Base-by-base conservation (phyloP, 1,140 invertebrate genomes). In the Cydia pomonella region DNA sequence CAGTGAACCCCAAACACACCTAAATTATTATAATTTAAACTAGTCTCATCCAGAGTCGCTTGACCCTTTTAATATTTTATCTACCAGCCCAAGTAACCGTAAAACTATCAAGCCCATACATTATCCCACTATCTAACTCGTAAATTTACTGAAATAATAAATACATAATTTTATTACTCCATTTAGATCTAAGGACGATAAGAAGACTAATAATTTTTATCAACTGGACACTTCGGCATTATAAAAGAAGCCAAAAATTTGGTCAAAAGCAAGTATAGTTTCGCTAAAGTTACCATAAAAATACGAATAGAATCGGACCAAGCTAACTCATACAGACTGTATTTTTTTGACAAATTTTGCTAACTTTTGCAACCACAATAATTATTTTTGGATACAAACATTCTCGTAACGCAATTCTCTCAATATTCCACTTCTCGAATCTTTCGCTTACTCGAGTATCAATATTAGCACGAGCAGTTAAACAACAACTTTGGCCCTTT, bases 101-200 rank as follows among this genome's bases (percentile, higher is more conserved):
- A 59, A 59, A 59, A 59, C 53, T 23, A 23, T 23, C 21, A 59
- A 59, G 53, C 53, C 18, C 10, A 59, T 59, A 59, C 53, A 59
- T 59, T 59, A 59, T 23, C 16, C 16, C 53, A 23, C 18, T 59
- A 59, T 59, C 53, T 10, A 3, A 59, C 53, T 23, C 53, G 53
- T 59, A 59, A 59, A 59, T 59, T 59, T 5, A 59, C 5, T 23
- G 21, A 59, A 23, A 59, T 59, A 23, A 59, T 59, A 59, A 59
- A 59, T 7, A 59, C 53, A 59, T 59, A 3, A 12, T 59, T 59
- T 23, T 59, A 23, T 23, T 10, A 23, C 53, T 23, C 53, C 53
- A 59, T 59, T 59, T 59, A 59, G 53, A 59, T 59, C 53, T 59
- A 59, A 59, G 21, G 21, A 23, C n/a, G 53, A 59, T 59, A 23